phyloP scores from a whole-genome alignment of 2,888 invertebrate species.

The Halictus quadricinctus region DNA sequence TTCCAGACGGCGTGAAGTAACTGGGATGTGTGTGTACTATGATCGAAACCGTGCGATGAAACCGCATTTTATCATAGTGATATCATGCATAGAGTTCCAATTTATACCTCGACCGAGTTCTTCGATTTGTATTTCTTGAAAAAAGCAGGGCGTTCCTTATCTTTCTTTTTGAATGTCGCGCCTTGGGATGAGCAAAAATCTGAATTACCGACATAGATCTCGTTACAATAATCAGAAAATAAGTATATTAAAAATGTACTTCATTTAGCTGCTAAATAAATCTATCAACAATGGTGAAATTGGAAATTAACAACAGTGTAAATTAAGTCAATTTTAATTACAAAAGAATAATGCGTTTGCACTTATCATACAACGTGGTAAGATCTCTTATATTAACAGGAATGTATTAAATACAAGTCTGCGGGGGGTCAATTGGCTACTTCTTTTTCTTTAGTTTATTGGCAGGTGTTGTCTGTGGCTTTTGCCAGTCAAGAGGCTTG shows the following conservation, averaged over 20 bases:
- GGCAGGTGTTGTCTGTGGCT: constrained; percentile 84
- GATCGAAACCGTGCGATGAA: not conserved
- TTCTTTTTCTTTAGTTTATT: constrained; percentile 83
- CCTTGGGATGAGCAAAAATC: not conserved
- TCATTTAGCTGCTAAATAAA: not conserved
- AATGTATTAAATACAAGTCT: constrained; percentile 28
- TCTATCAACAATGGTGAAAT: not conserved
- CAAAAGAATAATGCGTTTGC: not conserved
- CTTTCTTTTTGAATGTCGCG: not conserved
- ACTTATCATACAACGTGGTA: constrained; percentile 9
- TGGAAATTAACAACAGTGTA: not conserved
- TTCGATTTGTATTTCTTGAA: not conserved
- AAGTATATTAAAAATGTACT: not conserved
- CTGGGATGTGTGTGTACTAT: not conserved
- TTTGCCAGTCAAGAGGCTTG: constrained; percentile 95
- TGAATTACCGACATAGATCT: not conserved
- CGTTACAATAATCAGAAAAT: not conserved
- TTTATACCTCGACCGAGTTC: not conserved
- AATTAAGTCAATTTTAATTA: not conserved
- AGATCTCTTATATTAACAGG: not conserved
- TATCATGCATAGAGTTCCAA: not conserved
- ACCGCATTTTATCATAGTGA: not conserved
- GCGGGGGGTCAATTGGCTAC: constrained; percentile 65
- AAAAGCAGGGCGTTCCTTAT: not conserved
- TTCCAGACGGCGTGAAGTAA: not conserved